phyloP scores from a whole-genome alignment of 2,797 vertebrate species.

The Decapterus maruadsi region DNA sequence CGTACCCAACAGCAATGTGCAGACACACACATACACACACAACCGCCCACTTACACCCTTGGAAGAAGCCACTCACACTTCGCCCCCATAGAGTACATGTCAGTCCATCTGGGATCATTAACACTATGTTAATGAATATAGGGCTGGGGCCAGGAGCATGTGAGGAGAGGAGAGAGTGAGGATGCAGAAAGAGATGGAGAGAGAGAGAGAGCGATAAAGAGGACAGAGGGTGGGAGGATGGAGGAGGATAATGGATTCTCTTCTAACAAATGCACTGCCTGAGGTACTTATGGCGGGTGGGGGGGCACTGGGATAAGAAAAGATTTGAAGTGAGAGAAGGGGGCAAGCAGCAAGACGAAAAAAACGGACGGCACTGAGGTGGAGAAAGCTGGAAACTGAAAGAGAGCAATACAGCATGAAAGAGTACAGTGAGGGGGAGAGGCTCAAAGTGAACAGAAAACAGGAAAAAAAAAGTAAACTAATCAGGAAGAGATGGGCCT shows the following conservation, averaged over 20 bases:
- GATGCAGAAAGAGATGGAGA: slow-evolving; percentile 20
- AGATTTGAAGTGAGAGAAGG: slow-evolving; percentile 35
- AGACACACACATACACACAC: slow-evolving; percentile 36
- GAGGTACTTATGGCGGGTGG: slow-evolving; percentile 40
- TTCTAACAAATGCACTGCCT: slow-evolving; percentile 68
- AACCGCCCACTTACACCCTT: slow-evolving; percentile 71
- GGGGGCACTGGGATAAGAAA: slow-evolving; percentile 18
- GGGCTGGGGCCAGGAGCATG: slow-evolving; percentile 69
- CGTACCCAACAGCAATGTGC: slow-evolving; percentile 47
- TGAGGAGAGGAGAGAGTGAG: slow-evolving; percentile 55
- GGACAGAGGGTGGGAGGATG: slow-evolving; percentile 65
- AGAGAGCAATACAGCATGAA: slow-evolving; percentile 29
- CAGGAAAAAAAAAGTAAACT: slow-evolving; percentile 46
- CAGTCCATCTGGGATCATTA: slow-evolving; percentile 86
- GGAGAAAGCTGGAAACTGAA: slow-evolving; percentile 28
- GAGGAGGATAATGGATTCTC: slow-evolving; percentile 71
- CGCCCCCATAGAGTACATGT: slow-evolving; percentile 82
- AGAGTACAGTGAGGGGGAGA: slow-evolving; percentile 8
- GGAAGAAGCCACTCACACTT: slow-evolving; percentile 78
- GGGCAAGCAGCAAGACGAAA: slow-evolving; percentile 31
- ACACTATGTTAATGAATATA: slow-evolving; percentile 83
- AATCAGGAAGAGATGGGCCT: slow-evolving; percentile 38
- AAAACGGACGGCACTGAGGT: slow-evolving; percentile 30
- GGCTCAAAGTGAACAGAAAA: slow-evolving; percentile 28
- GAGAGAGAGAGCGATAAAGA: slow-evolving; percentile 42